Base-by-base conservation (phyloP, 2,888 invertebrate genomes). In the Phalera bucephala region DNA sequence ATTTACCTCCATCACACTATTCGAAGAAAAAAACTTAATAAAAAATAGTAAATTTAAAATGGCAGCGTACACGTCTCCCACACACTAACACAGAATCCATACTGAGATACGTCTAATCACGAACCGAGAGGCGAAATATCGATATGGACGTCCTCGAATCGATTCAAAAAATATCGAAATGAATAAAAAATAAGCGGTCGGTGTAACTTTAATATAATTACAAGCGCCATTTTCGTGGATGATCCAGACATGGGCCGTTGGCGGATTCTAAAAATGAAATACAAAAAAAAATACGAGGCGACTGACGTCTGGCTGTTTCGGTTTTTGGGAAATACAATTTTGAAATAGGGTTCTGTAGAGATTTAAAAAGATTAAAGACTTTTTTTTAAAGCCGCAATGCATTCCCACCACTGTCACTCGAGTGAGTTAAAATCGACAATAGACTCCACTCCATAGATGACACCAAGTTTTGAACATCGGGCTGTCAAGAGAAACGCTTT, bases 181-280 rank as follows among this genome's bases (percentile, higher is more conserved):
- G 8, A 14, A 9, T 3, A n/a, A 13, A n/a, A 17, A 19, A 29
- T 17, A 17, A 29, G 53, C 46, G 63, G 73, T 68, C 64, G 19
- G 15, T 29, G 43, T 39, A 31, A 34, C 36, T 44, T 49, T 52
- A 59, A 52, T 54, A 46, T 36, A 33, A 19, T 40, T 40, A 47
- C 57, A 60, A 67, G 72, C 68, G 71, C 74, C 75, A 65, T 68
- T 63, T 69, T 61, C 52, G 72, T 63, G 65, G 70, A 66, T 65
- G 65, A 52, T 55, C 42, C 42, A 58, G 52, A 64, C 68, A 69
- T 75, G 83, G 76, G 74, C 76, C 80, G 77, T 81, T 83, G 83
- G 70, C 77, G 81, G 84, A 81, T 86, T 87, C 80, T 68, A 80
- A 83, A 79, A 78, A 78, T 57, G 74, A 77, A 56, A 55, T 55